phyloP scores from a whole-genome alignment of 2,888 invertebrate genomes.

The Sphaerolaimus hirsutus region DNA sequence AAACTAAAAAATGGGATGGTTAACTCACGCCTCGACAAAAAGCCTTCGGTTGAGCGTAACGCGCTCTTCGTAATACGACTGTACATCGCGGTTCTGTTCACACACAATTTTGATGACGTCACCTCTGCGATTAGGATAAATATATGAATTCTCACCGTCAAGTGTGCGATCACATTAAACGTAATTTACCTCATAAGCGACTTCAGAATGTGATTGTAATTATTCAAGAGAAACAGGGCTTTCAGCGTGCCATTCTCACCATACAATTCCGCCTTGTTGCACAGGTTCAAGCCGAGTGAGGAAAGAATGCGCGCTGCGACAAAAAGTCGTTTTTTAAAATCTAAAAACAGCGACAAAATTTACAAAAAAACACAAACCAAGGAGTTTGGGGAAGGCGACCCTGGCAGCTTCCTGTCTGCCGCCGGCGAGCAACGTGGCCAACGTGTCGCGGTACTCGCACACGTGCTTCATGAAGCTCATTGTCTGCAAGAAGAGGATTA shows the following conservation, averaged over 20 bases:
- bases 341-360: conserved; percentile 5
- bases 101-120: conserved; percentile 53
- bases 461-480: conserved; percentile 63
- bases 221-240: conserved; percentile 43
- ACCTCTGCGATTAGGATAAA: conserved; percentile 20
- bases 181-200: conserved; percentile 38
- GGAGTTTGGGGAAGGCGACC: conserved; percentile 3
- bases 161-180: neutral
- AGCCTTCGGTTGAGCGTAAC: neutral
- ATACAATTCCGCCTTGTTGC: conserved; percentile 73
- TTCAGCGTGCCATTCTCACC: conserved; percentile 29
- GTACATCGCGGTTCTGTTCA: conserved; percentile 50
- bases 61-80: conserved; percentile 51
- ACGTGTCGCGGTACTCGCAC: conserved; percentile 26
- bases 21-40: neutral
- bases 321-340: conserved; percentile 15
- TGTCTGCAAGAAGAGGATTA: conserved; percentile 26
- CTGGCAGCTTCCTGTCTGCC: neutral
- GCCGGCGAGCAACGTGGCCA: conserved; percentile 8
- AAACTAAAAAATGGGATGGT: no score
- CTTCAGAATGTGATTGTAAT: conserved; percentile 77
- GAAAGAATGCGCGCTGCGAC: conserved; percentile 68
- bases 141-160: neutral
- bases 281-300: conserved; percentile 61
- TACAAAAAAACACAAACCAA: no score